These are phyloP conservation scores for Microtus oregoni DNA, from an alignment of 2,113 vertebrate genomes.

Conservation along the genomic window DNA sequence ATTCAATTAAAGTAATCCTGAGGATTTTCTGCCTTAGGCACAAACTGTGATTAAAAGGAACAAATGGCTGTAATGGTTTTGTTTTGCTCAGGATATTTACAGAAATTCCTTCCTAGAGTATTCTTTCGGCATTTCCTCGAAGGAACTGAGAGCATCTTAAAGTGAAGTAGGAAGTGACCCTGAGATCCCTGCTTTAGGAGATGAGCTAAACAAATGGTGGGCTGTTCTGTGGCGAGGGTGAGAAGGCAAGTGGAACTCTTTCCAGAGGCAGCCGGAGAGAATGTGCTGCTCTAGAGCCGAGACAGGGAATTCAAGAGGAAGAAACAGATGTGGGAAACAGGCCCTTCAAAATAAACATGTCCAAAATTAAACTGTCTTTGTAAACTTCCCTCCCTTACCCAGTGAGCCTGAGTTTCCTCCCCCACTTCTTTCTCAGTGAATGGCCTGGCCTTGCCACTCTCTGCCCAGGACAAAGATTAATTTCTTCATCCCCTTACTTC, in stretches of 20 bases:
- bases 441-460: background rate
- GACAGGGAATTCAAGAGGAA: background rate
- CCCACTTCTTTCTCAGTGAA: background rate
- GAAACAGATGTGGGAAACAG: slow-evolving; percentile 26
- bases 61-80: background rate
- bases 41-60: slow-evolving; percentile 50
- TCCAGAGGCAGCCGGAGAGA: background rate
- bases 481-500: background rate
- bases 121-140: slow-evolving; percentile 69
- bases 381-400: background rate
- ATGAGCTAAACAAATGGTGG: background rate
- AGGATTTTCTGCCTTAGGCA: slow-evolving; percentile 61
- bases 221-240: background rate
- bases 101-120: slow-evolving; percentile 64
- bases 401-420: background rate
- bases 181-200: slow-evolving; percentile 57
- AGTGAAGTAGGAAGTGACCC: slow-evolving; percentile 62
- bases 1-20: slow-evolving; percentile 65
- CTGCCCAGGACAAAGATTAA: background rate
- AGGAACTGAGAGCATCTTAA: slow-evolving; percentile 64
- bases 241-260: background rate
- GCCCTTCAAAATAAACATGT: slow-evolving; percentile 35
- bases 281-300: background rate
- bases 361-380: slow-evolving; percentile 55
- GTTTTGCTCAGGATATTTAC: slow-evolving; percentile 69